Base-by-base conservation (phyloP, 2,888 invertebrate genomes). In the Helleia helle region DNA sequence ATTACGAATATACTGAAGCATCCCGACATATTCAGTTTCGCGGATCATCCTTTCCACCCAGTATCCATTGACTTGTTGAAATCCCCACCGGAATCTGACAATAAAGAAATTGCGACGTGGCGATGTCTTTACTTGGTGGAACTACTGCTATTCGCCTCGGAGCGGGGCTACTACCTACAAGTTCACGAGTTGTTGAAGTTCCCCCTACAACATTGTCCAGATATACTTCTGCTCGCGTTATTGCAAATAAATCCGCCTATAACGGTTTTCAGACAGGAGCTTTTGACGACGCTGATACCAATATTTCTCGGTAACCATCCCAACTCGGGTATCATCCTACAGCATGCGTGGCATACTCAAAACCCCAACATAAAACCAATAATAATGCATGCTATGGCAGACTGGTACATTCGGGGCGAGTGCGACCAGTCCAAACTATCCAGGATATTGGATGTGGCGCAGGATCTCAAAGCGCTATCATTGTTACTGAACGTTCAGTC, bases 371-470 rank as follows among this genome's bases (percentile, higher is more conserved):
- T 94, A 39, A 92, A 93, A 51, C 90, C 92, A 2, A 90, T 94
- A 43, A 92, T 99, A 46, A 96, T 97, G 93, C 95, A 96, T 59
- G 91, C 96, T 1, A 98, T 99, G 97, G 95, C 96, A 0, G 97
- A 98, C 51, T 98, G 97, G 96, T 99, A 98, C 75, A 88, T 93
- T 52, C 88, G 92, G 49, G 96, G 91, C 17, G 97, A 98, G 61
- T 92, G 94, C 60, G 99, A 99, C 72, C 98, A 97, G 71, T 92
- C 93, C 2, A 90, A 96, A 61, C 79, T 99, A 24, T 96, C 98
- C 0, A 88, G 99, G 41, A 98, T 99, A 55, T 84, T 99, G 46
- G 99, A 99, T 63, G 94, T 99, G 1, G 97, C 98, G 1, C 98
- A 99, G 71, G 98, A 99, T 74, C 79, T 93, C 4, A 93, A 96